Evolutionary conservation across 2,113 vertebrate genomes (phyloP), one percentile per base, ranked within the genome.

Genomic region (Oncorhynchus kisutch): DNA sequence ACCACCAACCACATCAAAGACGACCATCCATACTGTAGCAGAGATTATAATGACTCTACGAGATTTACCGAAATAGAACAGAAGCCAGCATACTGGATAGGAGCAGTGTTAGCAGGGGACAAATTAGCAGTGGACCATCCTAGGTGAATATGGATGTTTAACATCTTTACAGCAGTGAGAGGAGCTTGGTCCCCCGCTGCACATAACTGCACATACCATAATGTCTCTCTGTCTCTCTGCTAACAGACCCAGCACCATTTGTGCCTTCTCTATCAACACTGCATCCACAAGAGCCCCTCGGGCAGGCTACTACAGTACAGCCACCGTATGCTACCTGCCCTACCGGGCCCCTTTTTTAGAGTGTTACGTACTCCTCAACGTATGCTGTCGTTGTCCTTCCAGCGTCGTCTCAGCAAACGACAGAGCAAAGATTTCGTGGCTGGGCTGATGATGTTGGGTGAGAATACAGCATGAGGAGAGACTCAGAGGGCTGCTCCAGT

Each of bases 191-290:
- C 2, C 39, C 39, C 39, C 39, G 11, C 11, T 65, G 62, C 62
- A 67, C 65, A 67, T 34, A 34, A 45, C 22, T 27, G 62, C 62
- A 67, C 65, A 67, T 31, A 29, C 16, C 49, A 24, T 76, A 18
- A 72, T 70, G 66, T 68, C 70, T 25, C 60, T 49, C 68, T 79
- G 31, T 66, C 48, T 54, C 71, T 5, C 68, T 64, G 68, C 49
- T 2, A n/a, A 14, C 67, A 0, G 45, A 11, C 51, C 65, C 69
- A 31, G 25, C 25, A 51, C 59, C 3, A 74, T 7, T 54, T 78
- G 69, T 74, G 5, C 31, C 29, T 22, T 79, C 39, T 59, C 51
- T 62, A 64, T 22, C 45, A 67, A 66, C 20, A 74, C 59, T 22
- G 71, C 0, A 31, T 3, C 27, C 11, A 7, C 20, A 16, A 45